These are phyloP conservation scores for Adrianichthys oophorus DNA, from an alignment of 2,797 vertebrate species.

Conservation along the genomic window DNA sequence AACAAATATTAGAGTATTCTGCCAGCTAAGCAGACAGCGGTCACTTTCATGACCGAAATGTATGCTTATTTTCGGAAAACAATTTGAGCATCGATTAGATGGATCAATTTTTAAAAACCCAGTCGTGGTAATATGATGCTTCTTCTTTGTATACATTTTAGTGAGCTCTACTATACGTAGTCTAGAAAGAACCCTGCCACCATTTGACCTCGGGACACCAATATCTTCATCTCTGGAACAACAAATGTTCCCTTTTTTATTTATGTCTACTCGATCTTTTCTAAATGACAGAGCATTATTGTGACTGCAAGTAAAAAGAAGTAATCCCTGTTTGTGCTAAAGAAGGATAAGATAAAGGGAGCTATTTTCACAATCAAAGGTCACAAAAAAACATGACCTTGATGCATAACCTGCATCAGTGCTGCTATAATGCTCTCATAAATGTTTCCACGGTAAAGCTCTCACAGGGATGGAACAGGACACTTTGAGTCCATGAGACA, in stretches of 20 bases:
- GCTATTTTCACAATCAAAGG: not conserved
- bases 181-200: not conserved
- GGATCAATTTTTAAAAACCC: too few relatives aligned
- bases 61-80: too few relatives aligned
- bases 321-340: too few relatives aligned
- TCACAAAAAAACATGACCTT: not conserved
- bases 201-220: not conserved
- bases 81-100: too few relatives aligned
- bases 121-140: too few relatives aligned
- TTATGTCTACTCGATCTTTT: not conserved
- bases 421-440: conserved; percentile 24
- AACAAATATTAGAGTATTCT: too few relatives aligned
- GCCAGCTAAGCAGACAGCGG: too few relatives aligned
- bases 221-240: not conserved
- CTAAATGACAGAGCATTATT: not conserved
- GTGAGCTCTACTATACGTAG: not conserved
- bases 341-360: not conserved
- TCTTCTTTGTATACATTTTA: too few relatives aligned
- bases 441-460: conserved; percentile 40
- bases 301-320: not conserved
- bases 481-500: conserved; percentile 54
- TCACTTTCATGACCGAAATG: too few relatives aligned
- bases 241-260: too few relatives aligned
- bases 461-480: conserved; percentile 48
- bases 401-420: conserved; percentile 12